Percentiles rank a stretch among this genome's conserved stretches.
phyloP scores from a whole-genome alignment of 2,797 vertebrate species.

The Morelia viridis region DNA sequence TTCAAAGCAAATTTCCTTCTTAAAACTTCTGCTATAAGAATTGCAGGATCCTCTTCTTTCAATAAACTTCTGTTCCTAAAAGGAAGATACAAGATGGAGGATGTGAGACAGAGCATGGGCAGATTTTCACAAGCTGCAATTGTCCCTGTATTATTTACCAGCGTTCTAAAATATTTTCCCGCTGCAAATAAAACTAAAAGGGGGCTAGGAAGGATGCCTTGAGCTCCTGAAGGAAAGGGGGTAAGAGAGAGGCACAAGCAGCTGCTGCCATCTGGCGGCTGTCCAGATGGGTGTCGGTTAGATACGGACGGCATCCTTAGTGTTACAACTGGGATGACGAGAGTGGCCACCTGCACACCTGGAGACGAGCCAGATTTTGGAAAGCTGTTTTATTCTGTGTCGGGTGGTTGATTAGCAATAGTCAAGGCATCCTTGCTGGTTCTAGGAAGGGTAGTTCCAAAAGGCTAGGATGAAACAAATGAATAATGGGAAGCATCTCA shows the following conservation, averaged over 20 bases:
- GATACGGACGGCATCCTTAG: too few relatives aligned
- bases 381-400: not conserved
- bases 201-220: too few relatives aligned
- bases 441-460: not conserved
- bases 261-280: too few relatives aligned
- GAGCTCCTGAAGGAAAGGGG: too few relatives aligned
- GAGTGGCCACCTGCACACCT: accelerated
- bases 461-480: not conserved
- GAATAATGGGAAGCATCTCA: not conserved
- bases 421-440: not conserved
- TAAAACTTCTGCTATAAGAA: constrained; percentile 92
- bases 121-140: not conserved
- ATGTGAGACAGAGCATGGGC: not conserved
- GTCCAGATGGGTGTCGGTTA: too few relatives aligned
- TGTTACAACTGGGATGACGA: too few relatives aligned
- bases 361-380: too few relatives aligned
- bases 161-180: not conserved
- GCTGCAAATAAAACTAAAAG: too few relatives aligned
- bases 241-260: too few relatives aligned
- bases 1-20: constrained; percentile 94
- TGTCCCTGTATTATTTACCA: not conserved
- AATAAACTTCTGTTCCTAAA: constrained; percentile 82
- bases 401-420: not conserved
- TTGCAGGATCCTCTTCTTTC: constrained; percentile 90
- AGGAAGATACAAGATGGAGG: not conserved